These are phyloP conservation scores for Cacatua alba DNA, from an alignment of 2,113 vertebrate genomes.

Conservation along the genomic window DNA sequence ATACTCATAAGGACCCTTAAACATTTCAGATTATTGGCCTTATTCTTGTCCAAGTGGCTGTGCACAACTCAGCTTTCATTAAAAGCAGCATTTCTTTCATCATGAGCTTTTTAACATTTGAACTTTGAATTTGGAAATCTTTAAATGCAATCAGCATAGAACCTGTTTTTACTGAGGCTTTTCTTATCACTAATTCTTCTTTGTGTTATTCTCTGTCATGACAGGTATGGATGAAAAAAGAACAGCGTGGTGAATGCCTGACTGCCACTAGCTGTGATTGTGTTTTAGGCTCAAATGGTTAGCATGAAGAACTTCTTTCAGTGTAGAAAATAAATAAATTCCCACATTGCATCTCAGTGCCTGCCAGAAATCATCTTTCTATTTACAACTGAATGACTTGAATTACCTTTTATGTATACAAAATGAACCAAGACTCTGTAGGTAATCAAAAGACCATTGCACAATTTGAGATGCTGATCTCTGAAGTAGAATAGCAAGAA, in stretches of 20 bases:
- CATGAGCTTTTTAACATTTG: neutral
- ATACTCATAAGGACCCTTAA: neutral
- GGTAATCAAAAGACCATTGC: neutral
- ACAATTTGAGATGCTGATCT: neutral
- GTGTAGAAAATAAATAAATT: slow-evolving; percentile 41
- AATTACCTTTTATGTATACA: neutral
- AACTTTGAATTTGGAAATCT: neutral
- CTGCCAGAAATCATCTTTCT: slow-evolving; percentile 7
- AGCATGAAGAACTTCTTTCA: neutral
- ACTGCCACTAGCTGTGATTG: neutral
- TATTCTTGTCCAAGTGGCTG: neutral
- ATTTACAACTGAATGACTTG: neutral
- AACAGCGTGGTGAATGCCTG: neutral
- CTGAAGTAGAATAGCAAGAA: neutral
- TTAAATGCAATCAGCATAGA: neutral
- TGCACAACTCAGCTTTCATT: neutral
- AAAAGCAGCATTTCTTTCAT: neutral
- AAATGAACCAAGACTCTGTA: neutral
- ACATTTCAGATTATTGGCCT: neutral
- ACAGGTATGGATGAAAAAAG: neutral
- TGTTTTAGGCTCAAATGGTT: neutral
- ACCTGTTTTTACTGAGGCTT: neutral
- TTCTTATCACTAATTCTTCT: neutral
- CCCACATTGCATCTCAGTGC: neutral
- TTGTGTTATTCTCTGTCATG: neutral